A percentile compares a stretch with the other conserved stretches of the same genome.
Conservation (phyloP, 2,888 invertebrate species). For the Tiliacea aurago region DNA sequence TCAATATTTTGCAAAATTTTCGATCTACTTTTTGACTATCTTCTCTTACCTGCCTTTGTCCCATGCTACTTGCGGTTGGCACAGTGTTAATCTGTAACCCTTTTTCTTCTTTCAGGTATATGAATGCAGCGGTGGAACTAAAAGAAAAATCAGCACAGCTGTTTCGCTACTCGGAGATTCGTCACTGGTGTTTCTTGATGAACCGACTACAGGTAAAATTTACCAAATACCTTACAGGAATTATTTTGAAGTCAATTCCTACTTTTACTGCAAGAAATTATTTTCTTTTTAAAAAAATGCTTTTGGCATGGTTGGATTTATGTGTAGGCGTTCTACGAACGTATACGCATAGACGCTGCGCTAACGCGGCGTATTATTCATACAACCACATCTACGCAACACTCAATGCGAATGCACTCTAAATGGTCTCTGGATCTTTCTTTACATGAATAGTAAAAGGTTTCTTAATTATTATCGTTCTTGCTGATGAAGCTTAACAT, state of each 20-base stretch:
- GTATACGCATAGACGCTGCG: background rate
- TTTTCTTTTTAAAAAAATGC: too few species aligned
- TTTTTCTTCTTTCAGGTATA: conserved; percentile 78
- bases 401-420: background rate
- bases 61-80: too few species aligned
- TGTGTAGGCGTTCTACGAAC: background rate
- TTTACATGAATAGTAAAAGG: background rate
- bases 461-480: background rate
- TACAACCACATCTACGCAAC: background rate
- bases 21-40: background rate
- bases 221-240: background rate
- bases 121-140: conserved; percentile 94
- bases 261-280: background rate
- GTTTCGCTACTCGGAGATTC: conserved; percentile 93
- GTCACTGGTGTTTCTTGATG: conserved; percentile 92
- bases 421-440: background rate
- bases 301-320: background rate
- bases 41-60: background rate
- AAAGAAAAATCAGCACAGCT: conserved; percentile 94
- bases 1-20: background rate
- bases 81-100: background rate
- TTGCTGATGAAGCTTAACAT: background rate
- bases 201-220: conserved; percentile 90
- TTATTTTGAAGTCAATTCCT: conserved; percentile 1
- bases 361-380: background rate